These are phyloP conservation scores for Caenorhabditis auriculariae DNA, from an alignment of 2,888 invertebrate species.

Conservation along the genomic window DNA sequence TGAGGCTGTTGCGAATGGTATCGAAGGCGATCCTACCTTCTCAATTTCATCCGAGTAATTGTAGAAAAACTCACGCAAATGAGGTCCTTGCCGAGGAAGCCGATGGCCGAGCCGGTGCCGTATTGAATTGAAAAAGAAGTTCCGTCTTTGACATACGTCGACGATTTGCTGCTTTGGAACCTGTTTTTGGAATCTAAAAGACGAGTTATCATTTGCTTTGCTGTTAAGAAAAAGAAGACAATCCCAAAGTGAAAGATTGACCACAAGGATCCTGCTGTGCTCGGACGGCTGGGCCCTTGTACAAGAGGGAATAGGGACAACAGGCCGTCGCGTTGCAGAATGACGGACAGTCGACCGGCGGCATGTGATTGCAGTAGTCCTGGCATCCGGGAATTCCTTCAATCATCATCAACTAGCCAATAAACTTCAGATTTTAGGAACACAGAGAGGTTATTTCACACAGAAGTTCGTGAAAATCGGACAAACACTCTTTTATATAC, in stretches of 20 bases:
- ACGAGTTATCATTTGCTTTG: background rate
- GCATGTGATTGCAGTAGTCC: constrained; percentile 8
- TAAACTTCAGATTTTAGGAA: no score
- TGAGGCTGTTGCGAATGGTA: no score
- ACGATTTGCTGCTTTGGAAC: constrained; percentile 5
- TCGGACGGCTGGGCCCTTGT: background rate
- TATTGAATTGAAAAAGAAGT: constrained; percentile 7
- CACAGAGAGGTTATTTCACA: no score
- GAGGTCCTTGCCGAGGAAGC: constrained; percentile 11
- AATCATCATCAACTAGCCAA: background rate
- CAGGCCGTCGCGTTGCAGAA: constrained; percentile 11
- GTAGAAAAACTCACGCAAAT: constrained; percentile 17
- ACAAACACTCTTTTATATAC: no score
- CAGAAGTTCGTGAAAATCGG: no score
- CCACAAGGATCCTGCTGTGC: constrained; percentile 11
- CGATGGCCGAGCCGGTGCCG: constrained; percentile 12
- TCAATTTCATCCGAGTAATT: no score
- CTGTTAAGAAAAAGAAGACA: background rate
- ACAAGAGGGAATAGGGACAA: constrained; percentile 6
- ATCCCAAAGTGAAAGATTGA: background rate
- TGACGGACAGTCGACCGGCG: constrained; percentile 2
- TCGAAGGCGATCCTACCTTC: no score
- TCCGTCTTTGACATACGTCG: constrained; percentile 4
- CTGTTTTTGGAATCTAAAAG: constrained; percentile 10
- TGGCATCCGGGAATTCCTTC: constrained; percentile 9